A percentile compares a stretch with the other conserved stretches of the same genome.
These are phyloP conservation scores for Gasteruption jaculator DNA, from an alignment of 2,888 invertebrate species.

Conservation along the genomic window DNA sequence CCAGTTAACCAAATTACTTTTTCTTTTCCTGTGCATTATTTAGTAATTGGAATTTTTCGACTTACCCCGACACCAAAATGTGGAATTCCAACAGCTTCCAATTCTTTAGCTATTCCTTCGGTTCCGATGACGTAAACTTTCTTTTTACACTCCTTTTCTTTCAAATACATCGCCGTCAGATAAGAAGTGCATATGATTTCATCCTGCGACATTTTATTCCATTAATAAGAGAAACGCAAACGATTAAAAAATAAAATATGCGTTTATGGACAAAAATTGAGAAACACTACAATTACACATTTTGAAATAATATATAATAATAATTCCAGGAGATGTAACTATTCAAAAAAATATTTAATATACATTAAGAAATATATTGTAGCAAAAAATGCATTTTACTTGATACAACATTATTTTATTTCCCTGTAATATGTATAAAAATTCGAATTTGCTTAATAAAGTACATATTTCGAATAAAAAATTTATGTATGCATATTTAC, in stretches of 20 bases:
- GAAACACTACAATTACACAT: background rate
- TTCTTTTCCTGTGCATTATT: background rate
- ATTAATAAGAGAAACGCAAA: no score
- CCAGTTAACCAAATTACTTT: background rate
- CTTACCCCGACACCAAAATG: slow-evolving; percentile 57
- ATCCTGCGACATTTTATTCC: no score
- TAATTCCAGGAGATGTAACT: no score
- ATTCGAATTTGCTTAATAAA: no score
- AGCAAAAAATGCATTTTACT: no score
- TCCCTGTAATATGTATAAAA: no score
- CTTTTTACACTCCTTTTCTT: slow-evolving; percentile 53
- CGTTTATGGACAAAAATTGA: no score
- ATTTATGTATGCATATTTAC: slow-evolving; percentile 33
- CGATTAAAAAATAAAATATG: no score
- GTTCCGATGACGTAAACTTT: slow-evolving; percentile 62
- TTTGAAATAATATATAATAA: slow-evolving; percentile 1
- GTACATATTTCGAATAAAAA: no score
- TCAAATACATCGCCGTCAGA: slow-evolving; percentile 58
- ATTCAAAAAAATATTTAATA: no score
- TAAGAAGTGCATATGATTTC: slow-evolving; percentile 59
- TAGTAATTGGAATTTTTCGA: no score
- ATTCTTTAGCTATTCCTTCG: slow-evolving; percentile 57
- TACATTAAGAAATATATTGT: slow-evolving; percentile 21
- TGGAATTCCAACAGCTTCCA: slow-evolving; percentile 55
- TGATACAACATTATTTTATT: no score